phyloP scores from a whole-genome alignment of 1,140 invertebrate genomes.

The Dendrolimus punctatus region DNA sequence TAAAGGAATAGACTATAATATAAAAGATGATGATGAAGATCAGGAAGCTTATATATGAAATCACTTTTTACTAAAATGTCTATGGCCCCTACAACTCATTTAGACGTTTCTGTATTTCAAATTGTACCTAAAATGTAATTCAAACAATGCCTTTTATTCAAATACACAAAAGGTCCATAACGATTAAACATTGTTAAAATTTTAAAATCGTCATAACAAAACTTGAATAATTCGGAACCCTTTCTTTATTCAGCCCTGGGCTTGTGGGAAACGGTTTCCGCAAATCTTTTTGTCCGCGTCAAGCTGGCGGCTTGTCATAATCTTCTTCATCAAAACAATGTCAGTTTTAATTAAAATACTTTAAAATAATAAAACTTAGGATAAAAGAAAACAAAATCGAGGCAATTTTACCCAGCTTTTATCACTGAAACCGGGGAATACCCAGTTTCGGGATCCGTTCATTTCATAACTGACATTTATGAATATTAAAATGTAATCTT shows the following conservation, averaged over 20 bases:
- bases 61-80: too few species aligned
- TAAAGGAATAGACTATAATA: too few species aligned
- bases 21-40: too few species aligned
- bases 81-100: too few species aligned
- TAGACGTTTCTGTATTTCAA: too few species aligned
- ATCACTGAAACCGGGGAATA: constrained; percentile 29
- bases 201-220: constrained; percentile 23
- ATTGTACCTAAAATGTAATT: not conserved
- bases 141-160: constrained; percentile 7
- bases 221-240: constrained; percentile 29
- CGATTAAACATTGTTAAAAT: constrained; percentile 40
- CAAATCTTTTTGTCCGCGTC: constrained; percentile 46
- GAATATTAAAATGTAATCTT: constrained; percentile 39
- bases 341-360: constrained; percentile 51
- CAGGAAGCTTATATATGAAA: too few species aligned
- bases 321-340: constrained; percentile 42
- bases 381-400: constrained; percentile 35
- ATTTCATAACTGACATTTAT: constrained; percentile 39
- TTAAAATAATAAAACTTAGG: constrained; percentile 43
- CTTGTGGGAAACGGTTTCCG: constrained; percentile 32
- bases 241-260: constrained; percentile 21
- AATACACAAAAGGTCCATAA: constrained; percentile 28
- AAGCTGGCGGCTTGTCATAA: constrained; percentile 44
- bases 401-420: constrained; percentile 35
- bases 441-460: constrained; percentile 30